Evolutionary conservation across 2,113 vertebrate species (phyloP), one percentile per base, ranked within the genome.

Genomic region (Perognathus longimembris): DNA sequence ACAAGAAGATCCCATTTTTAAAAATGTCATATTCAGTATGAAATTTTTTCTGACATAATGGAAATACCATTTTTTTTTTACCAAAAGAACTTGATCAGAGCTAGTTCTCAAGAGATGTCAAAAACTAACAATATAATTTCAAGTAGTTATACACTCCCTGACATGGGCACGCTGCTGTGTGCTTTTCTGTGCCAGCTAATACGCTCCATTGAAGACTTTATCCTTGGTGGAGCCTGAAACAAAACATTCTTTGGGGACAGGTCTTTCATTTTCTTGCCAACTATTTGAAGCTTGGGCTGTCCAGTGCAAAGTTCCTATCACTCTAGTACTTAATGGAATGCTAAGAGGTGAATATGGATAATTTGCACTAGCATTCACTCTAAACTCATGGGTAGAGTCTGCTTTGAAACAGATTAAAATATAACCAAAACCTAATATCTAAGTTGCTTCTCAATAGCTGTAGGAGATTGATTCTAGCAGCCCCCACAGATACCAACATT

Each of bases 1-100:
- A 74, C 42, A 66, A 78, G 57, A 92, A 87, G 84, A 90, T 75
- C 17, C 14, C 40, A 74, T 86, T 64, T 95, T 93, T 92, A 84
- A 64, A 70, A 20, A 7, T 73, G 40, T 71, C 28, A 32, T 50
- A 36, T 85, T 89, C 82, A 93, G 81, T 86, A 67, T 63, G n/a
- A 92, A 42, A 12, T 21, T 70, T 78, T 90, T 88, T 77, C 85
- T 89, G 45, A 50, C 36, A 5, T 57, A 64, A 89, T 59, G n/a
- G 50, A 70, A 26, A 40, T 64, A 22, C 12, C 30, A 4, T 63
- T 77, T 90, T 74, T 71, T 28, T 86, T 81, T 93, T 54, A 89
- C 34, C 30, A 12, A n/a, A 36, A 88, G 59, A 93, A 82, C n/a
- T 40, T 92, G 66, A 36, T 54, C 24, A 22, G 24, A 81, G 22